These are phyloP conservation scores for Nemotelus pantherinus DNA, from an alignment of 2,888 invertebrate species.

Conservation along the genomic window DNA sequence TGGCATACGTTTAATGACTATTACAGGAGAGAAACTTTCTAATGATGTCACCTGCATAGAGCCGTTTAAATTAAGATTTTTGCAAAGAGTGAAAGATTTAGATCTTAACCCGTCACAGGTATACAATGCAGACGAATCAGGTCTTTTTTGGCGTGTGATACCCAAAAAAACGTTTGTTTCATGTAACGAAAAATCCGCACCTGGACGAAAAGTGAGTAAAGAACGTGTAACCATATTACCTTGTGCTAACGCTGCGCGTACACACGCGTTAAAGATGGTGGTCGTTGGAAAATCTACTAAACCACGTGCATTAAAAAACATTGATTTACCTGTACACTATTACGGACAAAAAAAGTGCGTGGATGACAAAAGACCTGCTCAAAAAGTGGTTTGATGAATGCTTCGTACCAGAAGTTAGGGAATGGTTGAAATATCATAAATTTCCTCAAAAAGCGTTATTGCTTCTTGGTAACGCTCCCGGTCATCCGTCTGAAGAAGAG, in stretches of 20 bases:
- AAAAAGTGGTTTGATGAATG: conserved; percentile 21
- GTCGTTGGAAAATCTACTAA: conserved; percentile 3
- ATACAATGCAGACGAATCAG: not conserved
- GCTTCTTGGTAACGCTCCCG: conserved; percentile 7
- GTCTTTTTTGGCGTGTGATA: not conserved
- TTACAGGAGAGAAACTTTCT: conserved; percentile 18
- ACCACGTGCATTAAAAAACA: not conserved
- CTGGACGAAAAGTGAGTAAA: conserved; percentile 1
- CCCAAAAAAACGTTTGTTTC: not conserved
- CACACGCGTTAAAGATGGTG: not conserved
- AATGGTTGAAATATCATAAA: conserved; percentile 3
- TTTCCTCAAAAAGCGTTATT: conserved; percentile 16
- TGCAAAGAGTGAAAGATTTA: conserved; percentile 1
- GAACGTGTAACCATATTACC: not conserved
- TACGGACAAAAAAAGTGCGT: not conserved
- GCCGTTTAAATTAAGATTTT: conserved; percentile 18
- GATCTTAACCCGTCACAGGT: conserved; percentile 5
- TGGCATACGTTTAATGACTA: conserved; percentile 4
- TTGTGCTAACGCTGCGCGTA: not conserved
- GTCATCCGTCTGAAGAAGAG: conserved; percentile 20
- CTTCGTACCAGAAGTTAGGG: conserved; percentile 16
- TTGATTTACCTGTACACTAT: conserved; percentile 8
- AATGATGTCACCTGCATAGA: conserved; percentile 13
- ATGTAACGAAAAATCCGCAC: not conserved
- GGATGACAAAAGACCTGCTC: conserved; percentile 17